Evolutionary conservation across 2,888 invertebrate species (phyloP).

Genomic region (Prosapia bicincta): DNA sequence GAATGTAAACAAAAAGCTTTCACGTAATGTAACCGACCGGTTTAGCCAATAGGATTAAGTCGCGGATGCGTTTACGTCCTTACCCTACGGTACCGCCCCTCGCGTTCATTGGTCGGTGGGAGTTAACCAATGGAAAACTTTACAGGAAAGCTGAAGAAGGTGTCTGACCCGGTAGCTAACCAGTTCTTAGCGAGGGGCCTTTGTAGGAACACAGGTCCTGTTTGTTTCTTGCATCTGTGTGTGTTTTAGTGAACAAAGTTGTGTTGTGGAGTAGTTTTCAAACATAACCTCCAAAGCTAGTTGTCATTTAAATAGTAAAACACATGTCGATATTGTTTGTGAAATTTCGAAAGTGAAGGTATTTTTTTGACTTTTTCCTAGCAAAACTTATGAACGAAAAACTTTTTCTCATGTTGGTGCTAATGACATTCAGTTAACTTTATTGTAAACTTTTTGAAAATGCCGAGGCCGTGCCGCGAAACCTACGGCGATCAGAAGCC

Average conservation of each 20-base stretch:
- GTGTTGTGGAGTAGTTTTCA: neutral
- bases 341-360: neutral
- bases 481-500: constrained; percentile 98
- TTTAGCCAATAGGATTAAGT: constrained; percentile 9
- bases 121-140: constrained; percentile 3
- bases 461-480: constrained; percentile 96
- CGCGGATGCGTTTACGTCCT: neutral
- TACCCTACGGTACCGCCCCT: constrained; percentile 14
- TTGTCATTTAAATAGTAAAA: neutral
- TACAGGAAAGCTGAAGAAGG: neutral
- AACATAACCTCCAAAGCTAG: neutral
- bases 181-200: constrained; percentile 22
- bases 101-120: neutral
- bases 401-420: neutral
- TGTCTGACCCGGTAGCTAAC: constrained; percentile 3
- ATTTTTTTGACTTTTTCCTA: neutral
- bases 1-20: constrained; percentile 28
- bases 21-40: constrained; percentile 18
- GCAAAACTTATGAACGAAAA: neutral
- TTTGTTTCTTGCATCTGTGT: constrained; percentile 10
- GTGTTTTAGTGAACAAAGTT: constrained; percentile 10
- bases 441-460: constrained; percentile 44
- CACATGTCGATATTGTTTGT: neutral
- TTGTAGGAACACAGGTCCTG: neutral
- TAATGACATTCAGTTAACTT: neutral